These are phyloP conservation scores for Leucopsar rothschildi DNA, from an alignment of 2,113 vertebrate species.

Conservation along the genomic window DNA sequence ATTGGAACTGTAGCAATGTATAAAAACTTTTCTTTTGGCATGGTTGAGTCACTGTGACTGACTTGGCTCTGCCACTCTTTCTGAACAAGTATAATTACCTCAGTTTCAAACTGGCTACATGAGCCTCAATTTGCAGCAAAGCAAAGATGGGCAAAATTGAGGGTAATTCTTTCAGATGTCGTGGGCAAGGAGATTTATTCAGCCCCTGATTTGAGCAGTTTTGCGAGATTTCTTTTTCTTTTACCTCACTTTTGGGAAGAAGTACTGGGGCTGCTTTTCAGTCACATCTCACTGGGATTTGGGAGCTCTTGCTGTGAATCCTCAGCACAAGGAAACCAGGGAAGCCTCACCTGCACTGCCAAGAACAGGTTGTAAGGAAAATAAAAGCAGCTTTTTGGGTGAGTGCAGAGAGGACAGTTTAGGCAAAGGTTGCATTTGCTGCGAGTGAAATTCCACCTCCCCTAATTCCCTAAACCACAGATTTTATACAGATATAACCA, in stretches of 20 bases:
- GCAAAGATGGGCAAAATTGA: neutral
- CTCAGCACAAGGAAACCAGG: neutral
- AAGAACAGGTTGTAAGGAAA: neutral
- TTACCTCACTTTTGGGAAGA: neutral
- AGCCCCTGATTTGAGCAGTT: neutral
- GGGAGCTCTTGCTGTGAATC: neutral
- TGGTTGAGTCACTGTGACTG: neutral
- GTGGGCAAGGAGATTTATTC: neutral
- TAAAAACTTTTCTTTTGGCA: neutral
- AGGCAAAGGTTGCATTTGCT: neutral
- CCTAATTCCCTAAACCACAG: neutral
- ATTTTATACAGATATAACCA: accelerated
- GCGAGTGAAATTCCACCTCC: neutral
- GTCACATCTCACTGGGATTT: neutral
- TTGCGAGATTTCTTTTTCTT: neutral
- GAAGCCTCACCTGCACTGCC: neutral
- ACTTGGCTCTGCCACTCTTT: neutral
- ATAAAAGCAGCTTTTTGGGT: neutral
- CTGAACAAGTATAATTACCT: neutral
- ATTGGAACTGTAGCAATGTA: neutral
- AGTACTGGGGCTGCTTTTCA: neutral
- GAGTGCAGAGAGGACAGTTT: neutral
- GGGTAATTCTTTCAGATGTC: neutral
- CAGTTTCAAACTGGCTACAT: neutral
- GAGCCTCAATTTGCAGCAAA: neutral